Percentiles rank a stretch among this genome's conserved stretches.
phyloP scores from a whole-genome alignment of 2,113 vertebrate genomes.

The Sprattus sprattus region DNA sequence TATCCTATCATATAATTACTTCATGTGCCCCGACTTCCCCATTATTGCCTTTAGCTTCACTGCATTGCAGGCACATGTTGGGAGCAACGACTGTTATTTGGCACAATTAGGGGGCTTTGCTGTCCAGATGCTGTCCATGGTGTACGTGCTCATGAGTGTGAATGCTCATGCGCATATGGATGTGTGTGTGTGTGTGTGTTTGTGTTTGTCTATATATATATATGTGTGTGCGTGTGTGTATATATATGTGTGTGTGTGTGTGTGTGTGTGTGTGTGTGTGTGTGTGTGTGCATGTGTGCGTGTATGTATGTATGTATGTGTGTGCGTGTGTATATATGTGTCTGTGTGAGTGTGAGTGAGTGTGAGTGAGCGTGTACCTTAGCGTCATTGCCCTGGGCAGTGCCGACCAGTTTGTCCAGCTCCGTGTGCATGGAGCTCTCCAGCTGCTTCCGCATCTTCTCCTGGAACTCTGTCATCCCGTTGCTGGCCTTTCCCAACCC shows the following conservation, averaged over 20 bases:
- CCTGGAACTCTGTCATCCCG: conserved; percentile 82
- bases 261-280: too few relatives aligned
- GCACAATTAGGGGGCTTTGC: too few relatives aligned
- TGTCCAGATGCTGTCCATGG: too few relatives aligned
- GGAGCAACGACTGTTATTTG: too few relatives aligned
- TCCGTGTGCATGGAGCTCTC: conserved; percentile 83
- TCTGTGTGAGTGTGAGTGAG: not conserved
- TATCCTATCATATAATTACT: too few relatives aligned
- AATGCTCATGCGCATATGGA: not conserved
- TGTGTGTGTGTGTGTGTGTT: not conserved
- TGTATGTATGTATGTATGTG: not conserved
- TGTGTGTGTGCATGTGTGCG: too few relatives aligned
- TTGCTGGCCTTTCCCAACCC: conserved; percentile 79
- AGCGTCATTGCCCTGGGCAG: conserved; percentile 69
- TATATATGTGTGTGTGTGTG: too few relatives aligned
- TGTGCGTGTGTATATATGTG: not conserved
- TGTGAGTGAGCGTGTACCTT: conserved; percentile 53
- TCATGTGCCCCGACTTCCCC: too few relatives aligned
- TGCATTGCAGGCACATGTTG: too few relatives aligned
- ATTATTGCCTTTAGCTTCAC: too few relatives aligned
- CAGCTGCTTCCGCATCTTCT: conserved; percentile 82
- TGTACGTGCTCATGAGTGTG: not conserved
- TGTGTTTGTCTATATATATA: not conserved
- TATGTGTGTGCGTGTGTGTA: not conserved
- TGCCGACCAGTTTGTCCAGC: conserved; percentile 79